Evolutionary conservation across 2,797 vertebrate species (phyloP), one percentile per base, ranked within the genome.

Genomic region (Hydrophis major): DNA sequence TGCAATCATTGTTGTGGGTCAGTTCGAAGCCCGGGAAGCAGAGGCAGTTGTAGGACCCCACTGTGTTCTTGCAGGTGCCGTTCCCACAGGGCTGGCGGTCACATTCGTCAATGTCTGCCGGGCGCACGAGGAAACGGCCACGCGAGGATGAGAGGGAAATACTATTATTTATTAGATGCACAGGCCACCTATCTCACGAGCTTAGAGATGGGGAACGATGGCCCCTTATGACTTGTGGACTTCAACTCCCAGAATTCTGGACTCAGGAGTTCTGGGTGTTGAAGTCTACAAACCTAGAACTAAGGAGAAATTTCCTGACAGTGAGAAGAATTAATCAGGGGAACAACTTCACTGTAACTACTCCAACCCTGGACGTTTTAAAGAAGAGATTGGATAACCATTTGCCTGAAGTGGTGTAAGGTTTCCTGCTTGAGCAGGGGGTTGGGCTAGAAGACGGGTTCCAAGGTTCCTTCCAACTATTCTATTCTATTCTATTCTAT

Each of bases 1-100:
- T 98, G 96, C 99, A 99, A 97, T 98, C 98, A 0, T 99, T 98
- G 93, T 98, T 98, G 97, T 98, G 98, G 0, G 98, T 98, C 16
- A 99, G 98, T 96, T 98, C 98, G 4, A 99, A 99, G 90, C 99
- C 99, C 0, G 98, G 98, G 97, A 99, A 99, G 97, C 99, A 99
- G 89, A 99, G 98, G 95, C 99, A 99, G 98, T 98, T 98, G 97
- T 99, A 99, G 96, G 99, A 99, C 92, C 99, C 99, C 14, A 99
- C 98, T 0, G 98, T 98, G 97, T 99, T 99, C 97, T 98, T 99
- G 95, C 99, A 99, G 78, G 98, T 99, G 0, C 99, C 99, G 0
- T 99, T 99, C 4, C 99, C 98, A 20, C 99, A 99, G 0, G 98
- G 99, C 96, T 99, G 98, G 22, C 97, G 96, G 97, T 99, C 98